Evolutionary conservation across 2,888 invertebrate genomes (phyloP).

Genomic region (Fragum whitleyi): DNA sequence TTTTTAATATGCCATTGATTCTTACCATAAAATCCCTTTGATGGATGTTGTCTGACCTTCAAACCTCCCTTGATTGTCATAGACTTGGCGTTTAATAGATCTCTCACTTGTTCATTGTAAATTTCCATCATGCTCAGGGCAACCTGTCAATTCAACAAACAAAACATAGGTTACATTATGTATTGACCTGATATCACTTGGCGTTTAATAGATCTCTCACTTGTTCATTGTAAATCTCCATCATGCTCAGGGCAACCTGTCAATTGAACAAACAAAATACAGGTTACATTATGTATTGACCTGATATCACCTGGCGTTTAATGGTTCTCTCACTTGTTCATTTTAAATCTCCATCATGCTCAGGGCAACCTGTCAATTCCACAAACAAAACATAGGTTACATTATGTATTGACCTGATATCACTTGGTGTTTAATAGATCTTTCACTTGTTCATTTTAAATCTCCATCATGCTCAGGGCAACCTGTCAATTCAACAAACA

Average conservation of each 20-base stretch:
- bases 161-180: too few species aligned
- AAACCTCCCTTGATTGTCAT: conserved; percentile 81
- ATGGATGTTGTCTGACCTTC: conserved; percentile 81
- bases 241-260: conserved; percentile 82
- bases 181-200: too few species aligned
- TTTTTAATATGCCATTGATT: too few species aligned
- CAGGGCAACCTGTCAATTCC: conserved; percentile 75
- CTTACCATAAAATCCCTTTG: conserved; percentile 82
- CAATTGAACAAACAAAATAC: conserved; percentile 14
- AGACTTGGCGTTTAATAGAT: conserved; percentile 79
- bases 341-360: conserved; percentile 85
- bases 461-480: conserved; percentile 83
- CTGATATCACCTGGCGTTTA: conserved; percentile 78
- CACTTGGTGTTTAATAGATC: conserved; percentile 81
- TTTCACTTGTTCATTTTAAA: conserved; percentile 84
- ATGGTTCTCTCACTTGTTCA: conserved; percentile 83
- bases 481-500: conserved; percentile 73
- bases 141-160: conserved; percentile 72
- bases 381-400: too few species aligned
- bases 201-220: conserved; percentile 82
- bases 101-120: conserved; percentile 84
- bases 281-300: too few species aligned
- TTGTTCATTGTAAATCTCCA: conserved; percentile 85
- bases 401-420: too few species aligned
- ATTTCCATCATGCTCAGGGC: conserved; percentile 84